These are phyloP conservation scores for Papilio demoleus DNA, from an alignment of 2,888 invertebrate species.

Conservation along the genomic window DNA sequence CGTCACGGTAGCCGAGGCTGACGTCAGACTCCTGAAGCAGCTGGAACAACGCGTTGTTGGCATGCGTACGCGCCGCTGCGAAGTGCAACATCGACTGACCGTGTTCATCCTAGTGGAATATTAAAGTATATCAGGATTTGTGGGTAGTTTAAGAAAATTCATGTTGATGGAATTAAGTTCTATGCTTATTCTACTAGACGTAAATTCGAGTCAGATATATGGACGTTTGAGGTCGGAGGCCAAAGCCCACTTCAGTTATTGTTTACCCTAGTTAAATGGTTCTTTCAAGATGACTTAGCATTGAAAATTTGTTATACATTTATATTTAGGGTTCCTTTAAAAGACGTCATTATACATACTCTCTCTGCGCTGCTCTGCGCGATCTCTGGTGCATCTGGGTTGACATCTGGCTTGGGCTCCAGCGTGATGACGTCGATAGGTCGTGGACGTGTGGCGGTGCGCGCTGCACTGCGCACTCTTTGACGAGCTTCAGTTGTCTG, in stretches of 20 bases:
- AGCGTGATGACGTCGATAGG: constrained; percentile 85
- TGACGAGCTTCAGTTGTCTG: constrained; percentile 43
- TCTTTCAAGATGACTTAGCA: too few relatives aligned
- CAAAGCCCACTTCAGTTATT: too few relatives aligned
- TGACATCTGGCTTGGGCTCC: constrained; percentile 75
- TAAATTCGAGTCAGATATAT: too few relatives aligned
- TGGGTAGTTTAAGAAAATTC: too few relatives aligned
- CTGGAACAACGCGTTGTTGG: constrained; percentile 90
- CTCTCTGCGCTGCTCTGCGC: constrained; percentile 86
- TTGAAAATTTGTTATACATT: too few relatives aligned
- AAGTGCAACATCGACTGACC: constrained; percentile 96
- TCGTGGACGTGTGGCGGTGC: constrained; percentile 64
- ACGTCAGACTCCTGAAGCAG: constrained; percentile 91
- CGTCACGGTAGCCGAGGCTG: constrained; percentile 92
- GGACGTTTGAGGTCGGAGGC: too few relatives aligned
- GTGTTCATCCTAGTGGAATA: constrained; percentile 95
- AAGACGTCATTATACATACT: too few relatives aligned
- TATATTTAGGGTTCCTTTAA: too few relatives aligned
- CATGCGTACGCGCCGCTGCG: constrained; percentile 92
- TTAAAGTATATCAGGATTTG: not conserved
- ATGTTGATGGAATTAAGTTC: too few relatives aligned
- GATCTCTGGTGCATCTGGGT: constrained; percentile 81
- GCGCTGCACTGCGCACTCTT: constrained; percentile 55
- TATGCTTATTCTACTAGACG: too few relatives aligned
- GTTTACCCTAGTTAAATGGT: too few relatives aligned